Evolutionary conservation across 1,140 invertebrate species (phyloP).

Genomic region (Schlechtendalia chinensis): DNA sequence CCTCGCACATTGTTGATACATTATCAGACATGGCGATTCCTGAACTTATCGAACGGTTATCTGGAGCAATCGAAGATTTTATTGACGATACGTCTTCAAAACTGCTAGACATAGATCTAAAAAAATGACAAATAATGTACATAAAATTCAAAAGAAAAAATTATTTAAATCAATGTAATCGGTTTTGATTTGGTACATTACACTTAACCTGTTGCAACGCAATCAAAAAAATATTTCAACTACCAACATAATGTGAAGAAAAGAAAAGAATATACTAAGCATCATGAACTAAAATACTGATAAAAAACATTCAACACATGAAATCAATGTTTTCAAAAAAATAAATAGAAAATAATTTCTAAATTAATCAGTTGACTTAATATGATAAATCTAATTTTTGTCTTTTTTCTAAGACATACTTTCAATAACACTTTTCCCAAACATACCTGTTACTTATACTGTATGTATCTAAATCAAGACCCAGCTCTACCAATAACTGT

Average conservation of each 20-base stretch:
- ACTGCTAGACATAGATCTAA: conserved; percentile 51
- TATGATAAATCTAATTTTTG: too few relatives aligned
- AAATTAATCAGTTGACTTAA: too few relatives aligned
- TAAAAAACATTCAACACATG: too few relatives aligned
- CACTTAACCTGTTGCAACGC: too few relatives aligned
- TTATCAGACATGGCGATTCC: conserved; percentile 37
- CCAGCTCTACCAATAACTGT: conserved; percentile 50
- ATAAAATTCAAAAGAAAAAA: not conserved
- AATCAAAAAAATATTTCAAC: too few relatives aligned
- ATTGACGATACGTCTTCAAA: conserved; percentile 53
- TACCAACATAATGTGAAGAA: too few relatives aligned
- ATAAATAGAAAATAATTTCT: too few relatives aligned
- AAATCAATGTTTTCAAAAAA: too few relatives aligned
- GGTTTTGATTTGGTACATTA: too few relatives aligned
- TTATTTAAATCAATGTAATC: not conserved
- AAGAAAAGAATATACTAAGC: too few relatives aligned
- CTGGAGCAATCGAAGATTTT: conserved; percentile 48
- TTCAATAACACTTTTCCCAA: not conserved
- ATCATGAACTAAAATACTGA: too few relatives aligned
- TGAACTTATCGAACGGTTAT: conserved; percentile 37
- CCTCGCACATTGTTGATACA: conserved; percentile 17
- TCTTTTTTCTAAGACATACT: too few relatives aligned
- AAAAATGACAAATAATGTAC: not conserved
- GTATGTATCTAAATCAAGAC: conserved; percentile 53
- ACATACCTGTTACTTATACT: conserved; percentile 54